These are phyloP conservation scores for Planococcus citri DNA, from an alignment of 1,140 invertebrate genomes.

Conservation along the genomic window DNA sequence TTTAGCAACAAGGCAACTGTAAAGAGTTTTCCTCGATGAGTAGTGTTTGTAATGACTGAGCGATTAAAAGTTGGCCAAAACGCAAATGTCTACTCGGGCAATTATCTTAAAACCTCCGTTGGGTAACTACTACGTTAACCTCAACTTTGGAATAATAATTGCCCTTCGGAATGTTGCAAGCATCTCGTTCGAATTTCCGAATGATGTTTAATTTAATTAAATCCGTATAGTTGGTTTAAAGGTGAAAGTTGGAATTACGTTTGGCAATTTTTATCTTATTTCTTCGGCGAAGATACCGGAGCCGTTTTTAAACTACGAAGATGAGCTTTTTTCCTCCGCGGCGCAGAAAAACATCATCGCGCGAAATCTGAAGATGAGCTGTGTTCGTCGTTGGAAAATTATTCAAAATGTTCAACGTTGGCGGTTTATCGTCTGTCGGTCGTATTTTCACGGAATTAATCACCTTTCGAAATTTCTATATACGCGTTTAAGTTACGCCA, in stretches of 20 bases:
- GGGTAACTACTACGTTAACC: neutral
- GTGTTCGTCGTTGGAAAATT: too few species aligned
- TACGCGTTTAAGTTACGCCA: too few species aligned
- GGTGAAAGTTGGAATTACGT: neutral
- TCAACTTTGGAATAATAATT: conserved; percentile 4
- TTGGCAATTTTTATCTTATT: neutral
- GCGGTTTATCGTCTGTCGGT: too few species aligned
- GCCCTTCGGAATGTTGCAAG: conserved; percentile 1
- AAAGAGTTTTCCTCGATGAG: conserved; percentile 1
- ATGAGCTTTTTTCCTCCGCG: too few species aligned
- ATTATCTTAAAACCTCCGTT: neutral
- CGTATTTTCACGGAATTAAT: too few species aligned
- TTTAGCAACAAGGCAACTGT: conserved; percentile 6
- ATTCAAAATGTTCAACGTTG: too few species aligned
- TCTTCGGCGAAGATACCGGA: neutral
- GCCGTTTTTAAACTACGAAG: too few species aligned
- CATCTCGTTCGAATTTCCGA: neutral
- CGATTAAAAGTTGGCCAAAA: conserved; percentile 6
- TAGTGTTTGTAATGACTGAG: conserved; percentile 3
- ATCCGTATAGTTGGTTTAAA: conserved; percentile 1
- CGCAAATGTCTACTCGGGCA: conserved; percentile 5
- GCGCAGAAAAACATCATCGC: too few species aligned
- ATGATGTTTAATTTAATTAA: conserved; percentile 8
- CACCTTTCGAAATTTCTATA: too few species aligned
- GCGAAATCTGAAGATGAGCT: too few species aligned